A percentile compares a stretch with the other conserved stretches of the same genome.
Evolutionary conservation across 2,888 invertebrate species (phyloP).

Genomic region (Tubulanus polymorphus): DNA sequence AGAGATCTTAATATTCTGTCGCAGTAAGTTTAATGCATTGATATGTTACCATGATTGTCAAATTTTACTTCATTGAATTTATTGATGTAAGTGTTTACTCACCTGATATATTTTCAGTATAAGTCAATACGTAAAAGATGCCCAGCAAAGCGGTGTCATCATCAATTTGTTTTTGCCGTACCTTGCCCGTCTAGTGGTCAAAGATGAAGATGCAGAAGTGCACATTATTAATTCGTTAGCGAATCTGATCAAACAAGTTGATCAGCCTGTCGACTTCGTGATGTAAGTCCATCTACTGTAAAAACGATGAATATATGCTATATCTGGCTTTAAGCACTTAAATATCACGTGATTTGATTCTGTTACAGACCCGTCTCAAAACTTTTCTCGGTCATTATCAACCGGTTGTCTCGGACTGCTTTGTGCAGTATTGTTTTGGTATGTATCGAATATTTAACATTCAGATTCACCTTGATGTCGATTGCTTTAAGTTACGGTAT

Average conservation of each 20-base stretch:
- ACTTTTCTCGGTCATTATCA: constrained; percentile 66
- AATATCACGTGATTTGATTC: no score
- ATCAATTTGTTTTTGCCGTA: constrained; percentile 41
- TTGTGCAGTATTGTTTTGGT: constrained; percentile 61
- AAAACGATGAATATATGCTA: no score
- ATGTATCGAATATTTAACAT: no score
- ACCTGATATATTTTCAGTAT: constrained; percentile 37
- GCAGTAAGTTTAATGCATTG: constrained; percentile 25
- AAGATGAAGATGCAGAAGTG: constrained; percentile 36
- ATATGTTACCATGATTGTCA: neutral
- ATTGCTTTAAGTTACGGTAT: no score
- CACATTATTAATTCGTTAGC: constrained; percentile 66
- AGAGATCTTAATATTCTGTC: constrained; percentile 47
- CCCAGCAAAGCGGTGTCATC: constrained; percentile 32
- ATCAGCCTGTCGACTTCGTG: constrained; percentile 65
- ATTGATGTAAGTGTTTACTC: no score
- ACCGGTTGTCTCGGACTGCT: constrained; percentile 66
- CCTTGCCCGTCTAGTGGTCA: no score
- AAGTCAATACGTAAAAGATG: constrained; percentile 38
- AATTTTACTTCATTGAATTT: neutral
- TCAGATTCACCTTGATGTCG: no score
- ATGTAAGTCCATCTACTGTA: constrained; percentile 54
- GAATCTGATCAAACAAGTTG: constrained; percentile 70
- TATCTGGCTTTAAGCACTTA: no score
- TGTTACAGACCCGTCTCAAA: constrained; percentile 59